A percentile compares a stretch with the other conserved stretches of the same genome.
These are phyloP conservation scores for Oopsacas minuta DNA, from an alignment of 37 sponge, comb jelly and placozoan species.

Conservation along the genomic window DNA sequence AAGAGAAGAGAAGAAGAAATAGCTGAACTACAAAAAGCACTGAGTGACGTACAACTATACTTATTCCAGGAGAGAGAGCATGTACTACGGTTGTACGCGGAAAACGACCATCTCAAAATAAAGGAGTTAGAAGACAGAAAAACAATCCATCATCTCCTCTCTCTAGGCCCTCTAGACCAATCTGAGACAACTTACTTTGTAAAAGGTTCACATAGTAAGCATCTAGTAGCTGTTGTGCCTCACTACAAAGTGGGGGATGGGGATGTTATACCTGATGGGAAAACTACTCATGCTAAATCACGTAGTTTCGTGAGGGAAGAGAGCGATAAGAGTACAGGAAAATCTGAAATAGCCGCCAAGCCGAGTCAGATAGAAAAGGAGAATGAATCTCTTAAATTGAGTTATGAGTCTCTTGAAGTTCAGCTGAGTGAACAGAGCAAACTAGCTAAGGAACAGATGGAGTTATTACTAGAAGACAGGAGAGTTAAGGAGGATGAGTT, in stretches of 20 bases:
- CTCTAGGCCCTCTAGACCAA: slow-evolving; percentile 51
- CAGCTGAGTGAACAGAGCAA: slow-evolving; percentile 83
- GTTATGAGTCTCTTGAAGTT: slow-evolving; percentile 70
- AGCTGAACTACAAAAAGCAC: slow-evolving; percentile 82
- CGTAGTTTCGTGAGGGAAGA: neutral
- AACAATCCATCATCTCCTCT: slow-evolving; percentile 82
- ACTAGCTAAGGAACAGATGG: slow-evolving; percentile 85
- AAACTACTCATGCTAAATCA: neutral
- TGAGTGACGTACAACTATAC: slow-evolving; percentile 99
- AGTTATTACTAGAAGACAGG: slow-evolving; percentile 77
- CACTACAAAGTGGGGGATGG: neutral
- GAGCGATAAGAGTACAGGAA: neutral
- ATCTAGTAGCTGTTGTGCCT: neutral
- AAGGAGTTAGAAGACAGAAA: slow-evolving; percentile 85
- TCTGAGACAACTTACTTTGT: slow-evolving; percentile 76
- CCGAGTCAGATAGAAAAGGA: neutral
- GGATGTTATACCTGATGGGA: neutral
- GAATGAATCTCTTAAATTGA: slow-evolving; percentile 55
- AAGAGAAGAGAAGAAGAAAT: slow-evolving; percentile 91
- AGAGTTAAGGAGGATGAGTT: slow-evolving; percentile 55
- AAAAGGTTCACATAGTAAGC: slow-evolving; percentile 8
- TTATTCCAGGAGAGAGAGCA: slow-evolving; percentile 92
- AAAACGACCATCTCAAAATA: slow-evolving; percentile 90
- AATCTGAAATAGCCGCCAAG: neutral
- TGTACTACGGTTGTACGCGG: slow-evolving; percentile 84